Conservation (phyloP, 2,113 vertebrate species). For the Dolichallabes microphthalmus region DNA sequence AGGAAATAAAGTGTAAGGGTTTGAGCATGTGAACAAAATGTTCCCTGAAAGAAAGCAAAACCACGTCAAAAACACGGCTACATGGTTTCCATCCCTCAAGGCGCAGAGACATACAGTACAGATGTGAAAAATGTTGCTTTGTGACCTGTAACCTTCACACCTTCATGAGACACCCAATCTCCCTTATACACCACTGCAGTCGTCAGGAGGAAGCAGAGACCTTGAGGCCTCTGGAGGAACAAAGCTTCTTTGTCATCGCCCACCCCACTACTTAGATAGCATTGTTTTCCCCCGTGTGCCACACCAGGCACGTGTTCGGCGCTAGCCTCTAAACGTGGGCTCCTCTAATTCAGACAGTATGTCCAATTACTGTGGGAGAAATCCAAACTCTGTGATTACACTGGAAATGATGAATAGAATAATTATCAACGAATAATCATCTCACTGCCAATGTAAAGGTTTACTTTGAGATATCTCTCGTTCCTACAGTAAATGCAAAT, state of each 20-base stretch:
- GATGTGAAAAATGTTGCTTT: slow-evolving; percentile 48
- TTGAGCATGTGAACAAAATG: not conserved
- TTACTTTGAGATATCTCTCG: not conserved
- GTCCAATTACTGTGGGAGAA: not conserved
- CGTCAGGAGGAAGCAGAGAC: slow-evolving; percentile 35
- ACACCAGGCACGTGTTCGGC: slow-evolving; percentile 15
- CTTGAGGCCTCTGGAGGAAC: slow-evolving; percentile 38
- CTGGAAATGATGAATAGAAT: not conserved
- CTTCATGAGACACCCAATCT: slow-evolving; percentile 50
- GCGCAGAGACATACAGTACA: slow-evolving; percentile 42
- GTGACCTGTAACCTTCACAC: slow-evolving; percentile 51
- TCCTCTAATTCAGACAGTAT: not conserved
- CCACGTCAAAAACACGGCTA: not conserved
- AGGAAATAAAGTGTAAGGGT: not conserved
- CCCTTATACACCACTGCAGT: slow-evolving; percentile 23
- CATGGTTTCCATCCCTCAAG: slow-evolving; percentile 27
- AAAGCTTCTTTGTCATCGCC: slow-evolving; percentile 49
- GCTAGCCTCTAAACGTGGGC: not conserved
- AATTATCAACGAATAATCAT: slow-evolving; percentile 14
- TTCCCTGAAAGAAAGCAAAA: not conserved
- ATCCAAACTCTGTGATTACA: not conserved
- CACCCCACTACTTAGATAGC: slow-evolving; percentile 40
- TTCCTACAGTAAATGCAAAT: not conserved
- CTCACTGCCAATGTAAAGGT: slow-evolving; percentile 14
- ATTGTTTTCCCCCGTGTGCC: slow-evolving; percentile 32